Conservation (phyloP, 2,888 invertebrate genomes). For the Sialis fuliginosa region DNA sequence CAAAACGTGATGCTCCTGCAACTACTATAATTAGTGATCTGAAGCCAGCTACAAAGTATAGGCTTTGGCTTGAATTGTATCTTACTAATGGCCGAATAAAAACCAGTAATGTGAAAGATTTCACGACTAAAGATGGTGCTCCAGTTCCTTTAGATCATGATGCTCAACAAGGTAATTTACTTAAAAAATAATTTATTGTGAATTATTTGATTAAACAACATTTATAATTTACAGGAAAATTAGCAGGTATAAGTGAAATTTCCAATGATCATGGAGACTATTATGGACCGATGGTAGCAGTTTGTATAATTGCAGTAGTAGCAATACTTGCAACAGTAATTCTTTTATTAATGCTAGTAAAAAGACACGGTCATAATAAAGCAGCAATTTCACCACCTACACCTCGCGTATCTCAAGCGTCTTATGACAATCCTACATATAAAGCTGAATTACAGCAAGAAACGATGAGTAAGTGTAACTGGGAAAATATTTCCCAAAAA, state of each 20-base stretch:
- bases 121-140: conserved; percentile 61
- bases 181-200: background rate
- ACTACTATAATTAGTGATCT: conserved; percentile 47
- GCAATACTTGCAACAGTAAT: conserved; percentile 69
- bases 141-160: conserved; percentile 27
- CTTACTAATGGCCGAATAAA: conserved; percentile 79
- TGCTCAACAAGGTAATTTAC: conserved; percentile 30
- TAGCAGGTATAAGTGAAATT: conserved; percentile 28
- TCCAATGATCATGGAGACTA: conserved; percentile 47
- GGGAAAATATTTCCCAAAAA: too few species aligned
- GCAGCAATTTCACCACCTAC: conserved; percentile 60
- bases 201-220: background rate
- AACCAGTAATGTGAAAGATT: conserved; percentile 77
- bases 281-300: conserved; percentile 75
- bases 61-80: conserved; percentile 78
- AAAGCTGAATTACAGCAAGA: conserved; percentile 87
- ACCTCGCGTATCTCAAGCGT: conserved; percentile 64
- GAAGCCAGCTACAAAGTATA: conserved; percentile 66
- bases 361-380: conserved; percentile 49
- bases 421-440: conserved; percentile 85
- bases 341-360: conserved; percentile 59
- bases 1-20: conserved; percentile 51
- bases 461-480: conserved; percentile 55
- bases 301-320: conserved; percentile 71
- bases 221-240: conserved; percentile 17